These are phyloP conservation scores for Parotia lawesii DNA, from an alignment of 2,113 vertebrate species.

Conservation along the genomic window DNA sequence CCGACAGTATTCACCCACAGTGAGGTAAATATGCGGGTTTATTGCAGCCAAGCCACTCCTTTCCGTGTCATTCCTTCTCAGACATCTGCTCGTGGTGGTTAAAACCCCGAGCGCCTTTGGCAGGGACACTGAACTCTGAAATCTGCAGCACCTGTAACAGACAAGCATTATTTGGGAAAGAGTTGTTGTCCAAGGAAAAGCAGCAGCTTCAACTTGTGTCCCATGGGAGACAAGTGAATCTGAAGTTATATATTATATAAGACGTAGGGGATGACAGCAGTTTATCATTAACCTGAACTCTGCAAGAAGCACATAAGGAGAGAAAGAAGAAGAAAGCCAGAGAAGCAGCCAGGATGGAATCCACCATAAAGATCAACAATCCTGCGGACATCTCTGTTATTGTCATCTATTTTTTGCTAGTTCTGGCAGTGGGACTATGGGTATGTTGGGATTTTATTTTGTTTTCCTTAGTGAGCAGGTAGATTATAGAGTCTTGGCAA, in stretches of 20 bases:
- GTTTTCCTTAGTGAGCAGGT: not conserved
- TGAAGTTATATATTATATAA: constrained; percentile 59
- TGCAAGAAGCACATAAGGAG: constrained; percentile 54
- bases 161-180: not conserved
- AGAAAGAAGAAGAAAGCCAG: not conserved
- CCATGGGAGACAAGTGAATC: constrained; percentile 36
- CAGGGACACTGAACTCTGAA: not conserved
- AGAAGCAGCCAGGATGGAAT: constrained; percentile 10
- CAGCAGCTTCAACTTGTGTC: constrained; percentile 10
- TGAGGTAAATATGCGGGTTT: constrained; percentile 37
- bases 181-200: not conserved
- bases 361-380: constrained; percentile 76
- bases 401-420: constrained; percentile 88
- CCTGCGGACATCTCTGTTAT: constrained; percentile 91
- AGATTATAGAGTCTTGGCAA: not conserved
- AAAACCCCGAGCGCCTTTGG: constrained; percentile 22
- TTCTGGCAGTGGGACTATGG: constrained; percentile 90
- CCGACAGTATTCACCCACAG: not conserved
- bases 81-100: constrained; percentile 30
- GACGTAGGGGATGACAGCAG: not conserved
- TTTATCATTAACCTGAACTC: constrained; percentile 74
- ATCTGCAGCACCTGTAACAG: constrained; percentile 7
- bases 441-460: constrained; percentile 73
- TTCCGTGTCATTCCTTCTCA: constrained; percentile 29
- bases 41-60: constrained; percentile 67